These are phyloP conservation scores for Pseudomugil gertrudae DNA, from an alignment of 2,797 vertebrate genomes.

Conservation along the genomic window DNA sequence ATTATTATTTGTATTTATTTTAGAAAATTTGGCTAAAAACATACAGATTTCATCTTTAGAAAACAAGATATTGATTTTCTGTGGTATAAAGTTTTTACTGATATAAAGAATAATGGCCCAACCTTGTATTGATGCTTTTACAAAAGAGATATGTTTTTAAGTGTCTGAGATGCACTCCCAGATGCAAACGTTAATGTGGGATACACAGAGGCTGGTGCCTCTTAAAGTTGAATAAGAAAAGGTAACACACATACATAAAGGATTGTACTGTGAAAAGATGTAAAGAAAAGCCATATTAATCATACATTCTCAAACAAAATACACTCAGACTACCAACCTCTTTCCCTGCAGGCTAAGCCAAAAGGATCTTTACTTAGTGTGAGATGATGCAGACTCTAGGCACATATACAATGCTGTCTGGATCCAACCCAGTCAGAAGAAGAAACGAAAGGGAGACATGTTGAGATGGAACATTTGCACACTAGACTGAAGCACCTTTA, in stretches of 20 bases:
- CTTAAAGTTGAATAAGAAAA: background rate
- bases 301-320: background rate
- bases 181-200: constrained; percentile 27
- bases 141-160: constrained; percentile 20
- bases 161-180: constrained; percentile 31
- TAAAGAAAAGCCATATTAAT: background rate
- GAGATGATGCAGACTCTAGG: constrained; percentile 39
- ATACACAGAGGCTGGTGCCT: background rate
- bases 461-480: background rate
- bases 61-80: no score
- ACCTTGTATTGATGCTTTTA: no score
- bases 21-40: background rate
- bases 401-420: constrained; percentile 38
- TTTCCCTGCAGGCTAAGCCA: constrained; percentile 39
- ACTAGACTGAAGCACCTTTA: constrained; percentile 15
- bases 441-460: background rate
- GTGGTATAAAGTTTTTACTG: background rate
- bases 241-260: background rate
- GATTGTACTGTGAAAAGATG: constrained; percentile 10
- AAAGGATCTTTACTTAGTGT: constrained; percentile 50
- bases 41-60: background rate
- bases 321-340: constrained; percentile 7
- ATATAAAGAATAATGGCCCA: background rate
- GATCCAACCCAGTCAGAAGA: constrained; percentile 30
- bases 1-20: background rate